phyloP scores from a whole-genome alignment of 2,888 invertebrate species.

The Nephrotoma guestfalica region DNA sequence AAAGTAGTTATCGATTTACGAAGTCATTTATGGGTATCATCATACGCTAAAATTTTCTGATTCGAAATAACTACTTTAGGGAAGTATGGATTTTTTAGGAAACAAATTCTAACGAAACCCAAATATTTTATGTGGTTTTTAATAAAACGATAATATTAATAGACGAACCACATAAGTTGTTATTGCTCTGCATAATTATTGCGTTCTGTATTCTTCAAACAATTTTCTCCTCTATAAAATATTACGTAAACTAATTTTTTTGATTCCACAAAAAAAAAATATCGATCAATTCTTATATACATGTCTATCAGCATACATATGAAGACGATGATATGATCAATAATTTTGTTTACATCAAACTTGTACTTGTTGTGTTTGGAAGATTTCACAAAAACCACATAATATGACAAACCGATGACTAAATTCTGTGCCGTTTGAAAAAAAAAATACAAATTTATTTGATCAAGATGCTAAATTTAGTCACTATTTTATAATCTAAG shows the following conservation, averaged over 20 bases:
- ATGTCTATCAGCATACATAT: neutral
- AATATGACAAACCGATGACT: neutral
- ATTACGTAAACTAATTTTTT: neutral
- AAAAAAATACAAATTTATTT: neutral
- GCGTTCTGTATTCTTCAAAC: too few species aligned
- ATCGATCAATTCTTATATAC: neutral
- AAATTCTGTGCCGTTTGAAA: neutral
- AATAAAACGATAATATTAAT: too few species aligned
- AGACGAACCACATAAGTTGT: too few species aligned
- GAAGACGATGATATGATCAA: neutral
- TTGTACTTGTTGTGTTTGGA: neutral
- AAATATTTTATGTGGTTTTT: too few species aligned
- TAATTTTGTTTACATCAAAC: neutral
- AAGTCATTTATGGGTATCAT: too few species aligned
- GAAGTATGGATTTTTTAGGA: too few species aligned
- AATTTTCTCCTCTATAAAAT: too few species aligned
- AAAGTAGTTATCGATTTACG: too few species aligned
- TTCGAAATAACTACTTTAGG: too few species aligned
- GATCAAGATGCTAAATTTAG: neutral
- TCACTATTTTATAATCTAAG: neutral
- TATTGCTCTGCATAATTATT: too few species aligned
- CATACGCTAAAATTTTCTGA: too few species aligned
- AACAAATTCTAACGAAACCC: too few species aligned
- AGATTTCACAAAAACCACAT: neutral
- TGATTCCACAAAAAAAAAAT: neutral